A percentile compares a stretch with the other conserved stretches of the same genome.
These are phyloP conservation scores for Invenusta paracnida DNA, from an alignment of 2,888 invertebrate genomes.

Conservation along the genomic window DNA sequence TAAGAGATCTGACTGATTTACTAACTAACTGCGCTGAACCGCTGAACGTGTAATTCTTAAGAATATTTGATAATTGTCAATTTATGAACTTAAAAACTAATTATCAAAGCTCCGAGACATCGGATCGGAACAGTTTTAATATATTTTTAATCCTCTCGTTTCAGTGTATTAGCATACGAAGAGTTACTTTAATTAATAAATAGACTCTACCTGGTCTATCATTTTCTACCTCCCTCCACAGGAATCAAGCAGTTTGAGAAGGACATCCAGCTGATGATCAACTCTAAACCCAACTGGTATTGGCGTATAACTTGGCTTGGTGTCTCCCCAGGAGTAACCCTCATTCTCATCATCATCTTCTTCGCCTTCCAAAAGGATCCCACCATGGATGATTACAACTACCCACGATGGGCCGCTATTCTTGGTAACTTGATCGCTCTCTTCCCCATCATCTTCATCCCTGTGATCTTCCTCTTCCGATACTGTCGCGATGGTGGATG, in stretches of 20 bases:
- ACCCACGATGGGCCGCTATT: conserved; percentile 51
- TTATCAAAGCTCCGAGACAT: no score
- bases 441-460: conserved; percentile 55
- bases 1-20: no score
- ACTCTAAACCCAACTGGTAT: conserved; percentile 53
- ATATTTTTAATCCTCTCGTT: no score
- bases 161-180: not conserved
- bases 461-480: conserved; percentile 52
- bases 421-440: conserved; percentile 58
- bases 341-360: conserved; percentile 58
- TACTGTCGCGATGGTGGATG: conserved; percentile 55
- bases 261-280: conserved; percentile 58
- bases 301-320: conserved; percentile 57
- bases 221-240: conserved; percentile 42
- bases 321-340: conserved; percentile 53
- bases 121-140: no score
- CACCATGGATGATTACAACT: conserved; percentile 36
- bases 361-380: conserved; percentile 50
- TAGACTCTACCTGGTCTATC: not conserved
- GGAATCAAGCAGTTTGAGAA: conserved; percentile 54
- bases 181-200: not conserved
- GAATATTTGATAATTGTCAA: no score
- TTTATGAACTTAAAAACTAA: no score
- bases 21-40: no score
- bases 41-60: no score